Conservation (phyloP, 2,888 invertebrate species). For the Ectemnius continuus region DNA sequence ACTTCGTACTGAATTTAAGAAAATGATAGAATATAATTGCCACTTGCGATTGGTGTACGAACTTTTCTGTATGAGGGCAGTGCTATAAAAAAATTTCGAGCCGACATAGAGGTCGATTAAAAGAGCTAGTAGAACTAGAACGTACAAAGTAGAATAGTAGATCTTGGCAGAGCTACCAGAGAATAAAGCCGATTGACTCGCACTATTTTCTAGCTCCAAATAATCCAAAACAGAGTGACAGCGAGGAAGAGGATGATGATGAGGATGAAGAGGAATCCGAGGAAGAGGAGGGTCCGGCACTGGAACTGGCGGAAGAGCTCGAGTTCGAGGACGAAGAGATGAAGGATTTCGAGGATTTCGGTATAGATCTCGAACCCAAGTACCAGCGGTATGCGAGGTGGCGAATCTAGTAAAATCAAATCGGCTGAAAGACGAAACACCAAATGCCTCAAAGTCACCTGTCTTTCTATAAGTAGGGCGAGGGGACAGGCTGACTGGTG, state of each 20-base stretch:
- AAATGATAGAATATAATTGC: too few relatives aligned
- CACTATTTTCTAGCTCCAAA: conserved; percentile 7
- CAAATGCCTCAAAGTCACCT: not conserved
- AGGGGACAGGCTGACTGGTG: too few relatives aligned
- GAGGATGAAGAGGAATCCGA: conserved; percentile 31
- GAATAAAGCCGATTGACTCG: not conserved
- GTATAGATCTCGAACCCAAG: conserved; percentile 65
- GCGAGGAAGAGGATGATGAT: conserved; percentile 18
- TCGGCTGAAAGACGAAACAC: conserved; percentile 8
- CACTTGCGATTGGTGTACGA: too few relatives aligned
- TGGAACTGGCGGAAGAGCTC: conserved; percentile 36
- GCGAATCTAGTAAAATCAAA: conserved; percentile 60
- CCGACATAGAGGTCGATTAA: too few relatives aligned
- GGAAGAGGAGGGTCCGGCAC: conserved; percentile 27
- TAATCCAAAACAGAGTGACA: conserved; percentile 13
- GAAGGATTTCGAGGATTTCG: conserved; percentile 59
- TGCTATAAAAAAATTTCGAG: too few relatives aligned
- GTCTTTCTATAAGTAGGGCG: too few relatives aligned
- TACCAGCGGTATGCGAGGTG: conserved; percentile 70
- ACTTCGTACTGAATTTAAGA: too few relatives aligned
- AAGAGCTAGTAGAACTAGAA: too few relatives aligned
- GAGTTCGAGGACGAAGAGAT: conserved; percentile 57
- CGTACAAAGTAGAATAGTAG: not conserved
- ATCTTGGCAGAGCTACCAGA: not conserved
- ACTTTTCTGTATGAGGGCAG: too few relatives aligned